phyloP scores from a whole-genome alignment of 2,797 vertebrate genomes.

The Sebastes ruberrimus region DNA sequence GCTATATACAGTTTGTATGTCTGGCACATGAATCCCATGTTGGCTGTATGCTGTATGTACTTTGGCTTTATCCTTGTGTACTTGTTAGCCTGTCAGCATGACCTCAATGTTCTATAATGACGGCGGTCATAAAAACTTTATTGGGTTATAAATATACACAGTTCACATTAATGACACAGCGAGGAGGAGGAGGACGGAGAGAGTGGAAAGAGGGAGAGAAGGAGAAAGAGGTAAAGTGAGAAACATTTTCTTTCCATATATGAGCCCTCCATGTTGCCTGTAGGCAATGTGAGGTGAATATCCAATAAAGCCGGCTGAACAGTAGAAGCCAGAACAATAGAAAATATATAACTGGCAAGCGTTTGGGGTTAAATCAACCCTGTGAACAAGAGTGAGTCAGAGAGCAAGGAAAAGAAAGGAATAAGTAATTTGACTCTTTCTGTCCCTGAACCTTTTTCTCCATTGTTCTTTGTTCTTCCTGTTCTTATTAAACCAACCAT shows the following conservation, averaged over 20 bases:
- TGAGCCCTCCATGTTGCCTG: background rate
- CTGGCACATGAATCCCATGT: background rate
- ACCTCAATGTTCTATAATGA: conserved; percentile 57
- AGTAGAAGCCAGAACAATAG: background rate
- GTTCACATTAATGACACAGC: conserved; percentile 41
- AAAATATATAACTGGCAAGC: background rate
- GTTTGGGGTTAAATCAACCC: background rate
- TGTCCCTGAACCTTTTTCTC: background rate
- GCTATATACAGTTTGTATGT: background rate
- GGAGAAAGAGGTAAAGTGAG: background rate
- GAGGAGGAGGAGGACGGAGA: background rate
- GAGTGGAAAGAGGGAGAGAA: background rate
- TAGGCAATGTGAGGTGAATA: background rate
- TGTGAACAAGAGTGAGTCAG: background rate
- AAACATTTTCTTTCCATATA: background rate
- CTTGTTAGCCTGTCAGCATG: conserved; percentile 44
- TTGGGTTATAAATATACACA: conserved; percentile 63
- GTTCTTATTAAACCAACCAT: background rate
- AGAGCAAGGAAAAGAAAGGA: background rate
- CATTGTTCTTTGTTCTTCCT: background rate
- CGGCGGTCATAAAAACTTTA: conserved; percentile 56
- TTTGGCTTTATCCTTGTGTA: conserved; percentile 24
- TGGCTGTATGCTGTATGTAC: conserved; percentile 15
- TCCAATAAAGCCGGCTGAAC: background rate
- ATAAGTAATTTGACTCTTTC: background rate